Percentiles rank a stretch among this genome's conserved stretches.
Conservation (phyloP, 1,140 invertebrate species). For the Drosophila nigromelanica region DNA sequence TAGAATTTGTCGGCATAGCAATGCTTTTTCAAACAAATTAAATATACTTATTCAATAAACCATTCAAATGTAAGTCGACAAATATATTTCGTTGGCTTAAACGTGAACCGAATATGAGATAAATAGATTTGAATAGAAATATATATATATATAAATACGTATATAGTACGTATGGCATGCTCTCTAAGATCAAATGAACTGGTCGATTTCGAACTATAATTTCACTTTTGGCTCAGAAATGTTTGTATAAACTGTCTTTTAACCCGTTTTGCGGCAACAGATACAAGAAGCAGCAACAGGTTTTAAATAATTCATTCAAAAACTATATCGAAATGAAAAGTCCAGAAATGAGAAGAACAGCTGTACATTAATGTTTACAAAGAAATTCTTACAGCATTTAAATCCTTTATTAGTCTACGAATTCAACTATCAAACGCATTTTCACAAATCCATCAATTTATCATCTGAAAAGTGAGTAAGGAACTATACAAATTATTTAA, state of each 20-base stretch:
- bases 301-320: background rate
- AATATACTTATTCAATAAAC: conserved; percentile 16
- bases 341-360: too few species aligned
- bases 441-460: too few species aligned
- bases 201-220: too few species aligned
- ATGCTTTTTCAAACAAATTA: background rate
- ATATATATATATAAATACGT: background rate
- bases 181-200: background rate
- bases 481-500: too few species aligned
- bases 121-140: background rate
- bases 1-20: conserved; percentile 8
- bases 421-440: too few species aligned
- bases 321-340: background rate
- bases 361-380: too few species aligned
- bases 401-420: too few species aligned
- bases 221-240: too few species aligned
- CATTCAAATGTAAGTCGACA: conserved; percentile 1
- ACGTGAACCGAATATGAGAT: background rate
- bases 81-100: conserved; percentile 9
- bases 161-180: background rate
- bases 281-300: background rate
- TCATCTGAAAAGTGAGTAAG: background rate
- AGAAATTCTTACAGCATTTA: too few species aligned
- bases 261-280: background rate
- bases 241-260: background rate